Conservation (phyloP, 1,140 invertebrate species). For the Brachionus rotundiformis region DNA sequence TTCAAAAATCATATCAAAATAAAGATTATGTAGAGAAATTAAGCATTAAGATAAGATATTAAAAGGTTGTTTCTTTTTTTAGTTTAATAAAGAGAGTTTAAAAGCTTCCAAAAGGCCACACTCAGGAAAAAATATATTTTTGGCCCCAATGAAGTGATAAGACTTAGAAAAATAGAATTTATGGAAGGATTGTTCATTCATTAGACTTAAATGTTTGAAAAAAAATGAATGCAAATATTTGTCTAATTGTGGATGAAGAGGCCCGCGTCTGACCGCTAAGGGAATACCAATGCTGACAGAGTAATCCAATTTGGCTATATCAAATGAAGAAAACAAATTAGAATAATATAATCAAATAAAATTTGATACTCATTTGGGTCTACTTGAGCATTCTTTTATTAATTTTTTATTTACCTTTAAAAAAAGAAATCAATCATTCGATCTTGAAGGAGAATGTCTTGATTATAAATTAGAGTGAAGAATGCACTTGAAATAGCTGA, state of each 20-base stretch:
- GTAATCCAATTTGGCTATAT: conserved; percentile 36
- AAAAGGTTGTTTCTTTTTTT: neutral
- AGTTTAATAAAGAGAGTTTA: too few relatives aligned
- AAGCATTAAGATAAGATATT: neutral
- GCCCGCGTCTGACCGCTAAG: conserved; percentile 27
- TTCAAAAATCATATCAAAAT: neutral
- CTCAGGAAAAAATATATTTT: too few relatives aligned
- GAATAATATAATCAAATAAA: conserved; percentile 26
- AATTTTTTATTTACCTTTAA: conserved; percentile 21
- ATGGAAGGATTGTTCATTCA: too few relatives aligned
- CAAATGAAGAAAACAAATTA: conserved; percentile 15
- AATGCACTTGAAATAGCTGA: conserved; percentile 37
- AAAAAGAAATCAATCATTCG: conserved; percentile 37
- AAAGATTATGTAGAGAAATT: neutral
- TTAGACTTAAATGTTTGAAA: neutral
- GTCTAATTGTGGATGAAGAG: conserved; percentile 10
- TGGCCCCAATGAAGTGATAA: too few relatives aligned
- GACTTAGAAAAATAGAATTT: too few relatives aligned
- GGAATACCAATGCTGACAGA: neutral
- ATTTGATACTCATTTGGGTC: conserved; percentile 36
- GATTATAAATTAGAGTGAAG: neutral
- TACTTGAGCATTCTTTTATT: conserved; percentile 31
- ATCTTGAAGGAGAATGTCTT: conserved; percentile 14
- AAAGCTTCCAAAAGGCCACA: too few relatives aligned
- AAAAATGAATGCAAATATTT: conserved; percentile 27